Evolutionary conservation across 1,140 invertebrate genomes (phyloP), one percentile per base, ranked within the genome.

Genomic region (Microvelia longipes): DNA sequence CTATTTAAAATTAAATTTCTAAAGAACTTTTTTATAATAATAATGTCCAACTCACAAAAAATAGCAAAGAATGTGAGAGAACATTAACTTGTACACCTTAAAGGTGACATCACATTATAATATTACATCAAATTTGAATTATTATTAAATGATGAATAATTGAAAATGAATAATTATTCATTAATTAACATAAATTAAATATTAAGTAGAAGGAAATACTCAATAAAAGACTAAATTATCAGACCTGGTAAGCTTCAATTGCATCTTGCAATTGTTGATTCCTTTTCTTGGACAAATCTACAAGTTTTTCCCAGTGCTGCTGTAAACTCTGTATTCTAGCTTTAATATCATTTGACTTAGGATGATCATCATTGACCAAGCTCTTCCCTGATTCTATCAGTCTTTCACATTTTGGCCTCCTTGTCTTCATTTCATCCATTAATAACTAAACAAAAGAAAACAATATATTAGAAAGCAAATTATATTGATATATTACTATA

Each of bases 181-280:
- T n/a, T n/a, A n/a, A n/a, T n/a, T n/a, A n/a, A n/a, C n/a, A n/a
- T n/a, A n/a, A n/a, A n/a, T n/a, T n/a, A n/a, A n/a, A n/a, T n/a
- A n/a, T n/a, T n/a, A n/a, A n/a, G n/a, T n/a, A n/a, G n/a, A n/a
- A n/a, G n/a, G n/a, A n/a, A n/a, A n/a, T n/a, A n/a, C n/a, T n/a
- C n/a, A n/a, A n/a, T n/a, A n/a, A n/a, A n/a, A n/a, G n/a, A n/a
- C n/a, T n/a, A n/a, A n/a, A n/a, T n/a, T n/a, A n/a, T n/a, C n/a
- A n/a, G n/a, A 89, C 87, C 82, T 91, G 90, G 75, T 94, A 96
- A 13, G 95, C 94, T 78, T 97, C 93, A 1, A 90, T 91, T 0
- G 95, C 94, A 79, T 98, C 96, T 73, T 94, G 89, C 0, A 98
- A 80, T 76, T 96, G 91, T 74, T 90, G 91, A 68, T 90, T 88